phyloP scores from a whole-genome alignment of 64 coral and sea anemone species.

The Platygyra sinensis region DNA sequence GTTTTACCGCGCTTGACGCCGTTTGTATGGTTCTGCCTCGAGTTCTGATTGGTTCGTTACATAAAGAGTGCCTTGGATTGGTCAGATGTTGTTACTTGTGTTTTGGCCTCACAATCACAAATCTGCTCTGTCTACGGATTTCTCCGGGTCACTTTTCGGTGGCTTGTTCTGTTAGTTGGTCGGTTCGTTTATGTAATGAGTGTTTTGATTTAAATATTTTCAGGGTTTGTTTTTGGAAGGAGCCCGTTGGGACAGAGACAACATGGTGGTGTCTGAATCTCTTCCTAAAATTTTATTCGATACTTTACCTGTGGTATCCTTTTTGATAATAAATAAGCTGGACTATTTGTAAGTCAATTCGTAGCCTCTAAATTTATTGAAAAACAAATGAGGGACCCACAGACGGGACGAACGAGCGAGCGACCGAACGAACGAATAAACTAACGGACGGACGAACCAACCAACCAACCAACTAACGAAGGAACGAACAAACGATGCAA shows the following conservation, averaged over 20 bases:
- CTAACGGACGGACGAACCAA: too few relatives aligned
- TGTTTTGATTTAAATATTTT: not conserved
- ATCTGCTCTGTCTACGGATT: not conserved
- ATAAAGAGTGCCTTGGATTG: too few relatives aligned
- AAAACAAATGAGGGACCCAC: too few relatives aligned
- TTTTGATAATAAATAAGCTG: constrained; percentile 15
- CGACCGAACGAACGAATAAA: too few relatives aligned
- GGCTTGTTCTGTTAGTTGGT: not conserved
- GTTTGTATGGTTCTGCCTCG: too few relatives aligned
- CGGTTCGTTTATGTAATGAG: not conserved
- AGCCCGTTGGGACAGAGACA: constrained; percentile 89
- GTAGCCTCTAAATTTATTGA: too few relatives aligned
- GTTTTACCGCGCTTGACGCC: too few relatives aligned
- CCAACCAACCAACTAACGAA: too few relatives aligned
- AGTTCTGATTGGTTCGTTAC: too few relatives aligned
- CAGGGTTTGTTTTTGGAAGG: constrained; percentile 97
- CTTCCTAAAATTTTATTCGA: constrained; percentile 93
- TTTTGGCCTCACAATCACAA: not conserved
- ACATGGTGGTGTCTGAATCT: constrained; percentile 86
- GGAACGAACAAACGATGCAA: too few relatives aligned
- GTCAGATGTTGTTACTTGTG: too few relatives aligned
- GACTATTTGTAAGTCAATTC: not conserved
- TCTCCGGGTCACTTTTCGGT: not conserved
- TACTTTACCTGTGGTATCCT: constrained; percentile 98
- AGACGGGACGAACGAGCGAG: too few relatives aligned